Evolutionary conservation across 2,113 vertebrate genomes (phyloP), one percentile per base, ranked within the genome.

Genomic region (Nansenia antarctica): DNA sequence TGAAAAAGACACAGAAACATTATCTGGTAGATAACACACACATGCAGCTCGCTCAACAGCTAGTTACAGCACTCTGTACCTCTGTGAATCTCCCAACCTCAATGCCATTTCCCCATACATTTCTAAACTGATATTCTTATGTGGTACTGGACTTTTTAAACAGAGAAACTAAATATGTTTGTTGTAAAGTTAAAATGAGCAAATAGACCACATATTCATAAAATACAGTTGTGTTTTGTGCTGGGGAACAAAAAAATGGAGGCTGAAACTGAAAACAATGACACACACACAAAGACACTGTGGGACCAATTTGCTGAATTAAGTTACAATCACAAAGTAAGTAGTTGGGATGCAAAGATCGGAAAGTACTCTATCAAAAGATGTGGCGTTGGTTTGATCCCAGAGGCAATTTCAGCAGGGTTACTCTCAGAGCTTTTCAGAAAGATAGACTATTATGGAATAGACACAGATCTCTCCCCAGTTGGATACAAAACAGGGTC

Each of bases 31-130:
- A 34, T 54, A 68, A 76, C 77, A 79, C 71, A 72, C 3, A 57
- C 79, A 82, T 84, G 82, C 82, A 74, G 52, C 54, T 68, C 80
- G 65, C 35, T 60, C 64, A 67, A 67, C 63, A 73, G 58, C 64
- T 42, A 65, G 32, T 31, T 34, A 71, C 61, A 61, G 73, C 30
- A 37, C 62, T 39, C 58, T 68, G 59, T 30, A 22, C 52, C 9
- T 47, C n/a, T n/a, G 30, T 53, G n/a, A 52, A 34, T n/a, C n/a
- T 22, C 20, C 15, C 14, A 64, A 6, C 26, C 18, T 27, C 49
- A 66, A 66, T n/a, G 11, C 27, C 35, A 52, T 24, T 22, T 34
- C 64, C 15, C 22, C 47, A 31, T 29, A 31, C 15, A 2, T 14
- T 0, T 24, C 15, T 14, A 11, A 34, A 35, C 5, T 5, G 3